Evolutionary conservation across 2,113 vertebrate species (phyloP), one percentile per base, ranked within the genome.

Genomic region (Pan paniscus): DNA sequence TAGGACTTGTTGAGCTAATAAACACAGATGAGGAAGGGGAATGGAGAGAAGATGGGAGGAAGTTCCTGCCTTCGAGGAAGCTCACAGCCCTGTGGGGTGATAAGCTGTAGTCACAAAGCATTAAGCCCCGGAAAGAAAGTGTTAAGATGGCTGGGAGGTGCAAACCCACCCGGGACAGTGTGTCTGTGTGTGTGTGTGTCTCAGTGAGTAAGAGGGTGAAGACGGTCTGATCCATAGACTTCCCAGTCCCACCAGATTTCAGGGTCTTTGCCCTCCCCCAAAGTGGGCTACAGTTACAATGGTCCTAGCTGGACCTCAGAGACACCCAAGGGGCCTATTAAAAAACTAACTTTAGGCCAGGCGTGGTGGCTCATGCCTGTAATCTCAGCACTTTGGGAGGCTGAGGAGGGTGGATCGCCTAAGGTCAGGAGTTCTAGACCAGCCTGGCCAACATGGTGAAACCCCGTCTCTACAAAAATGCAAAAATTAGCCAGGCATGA

Each of bases 61-160:
- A 96, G 88, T 96, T 89, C 46, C 40, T 95, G 84, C 94, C 82
- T 97, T 97, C 43, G 6, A 98, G 97, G 95, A 97, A 97, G 81
- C 86, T 97, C 84, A 88, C 81, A 96, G 76, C 76, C 46, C 55
- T 48, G 30, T 52, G 73, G 52, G 55, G 90, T 86, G 95, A 96
- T 90, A 95, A 97, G 81, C 81, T 92, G 25, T 9, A 92, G 75
- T 40, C 75, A 97, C 73, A 92, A 94, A 93, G 40, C 43, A 84
- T 79, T 72, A 35, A 92, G 68, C 67, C 64, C 30, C n/a, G 87
- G 46, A 84, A 67, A 89, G 50, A 85, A 68, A 90, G 84, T 76
- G 72, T 89, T 50, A 92, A 50, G 25, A 40, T 40, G 82, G 55
- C 16, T 72, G 20, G 5, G 35, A 93, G 67, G 84, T 89, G 18